Conservation (phyloP, 2,113 vertebrate genomes). For the Hydrolagus affinis region DNA sequence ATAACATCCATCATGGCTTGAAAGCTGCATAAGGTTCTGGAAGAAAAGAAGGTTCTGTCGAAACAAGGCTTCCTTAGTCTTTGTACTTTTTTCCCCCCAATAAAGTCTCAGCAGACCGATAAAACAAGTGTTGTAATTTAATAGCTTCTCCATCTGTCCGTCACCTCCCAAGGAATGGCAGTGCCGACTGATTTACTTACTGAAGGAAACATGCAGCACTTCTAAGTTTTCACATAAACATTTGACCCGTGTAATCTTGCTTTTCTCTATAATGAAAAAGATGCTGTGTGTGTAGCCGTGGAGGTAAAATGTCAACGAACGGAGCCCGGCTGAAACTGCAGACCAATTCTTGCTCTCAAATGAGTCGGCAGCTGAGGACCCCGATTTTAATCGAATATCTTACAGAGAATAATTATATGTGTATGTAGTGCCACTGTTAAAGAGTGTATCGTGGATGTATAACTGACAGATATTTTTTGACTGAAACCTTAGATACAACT, state of each 20-base stretch:
- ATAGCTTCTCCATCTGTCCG: slow-evolving; percentile 30
- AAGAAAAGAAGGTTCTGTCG: neutral
- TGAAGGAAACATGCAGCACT: slow-evolving; percentile 30
- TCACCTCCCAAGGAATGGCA: slow-evolving; percentile 27
- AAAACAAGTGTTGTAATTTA: slow-evolving; percentile 17
- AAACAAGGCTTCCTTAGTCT: slow-evolving; percentile 14
- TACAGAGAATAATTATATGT: neutral
- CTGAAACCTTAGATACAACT: neutral
- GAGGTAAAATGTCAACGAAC: slow-evolving; percentile 6
- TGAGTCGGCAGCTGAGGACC: neutral
- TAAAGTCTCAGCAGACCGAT: slow-evolving; percentile 24
- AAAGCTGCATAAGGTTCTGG: neutral
- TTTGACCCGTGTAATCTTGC: slow-evolving; percentile 26
- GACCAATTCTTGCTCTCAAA: neutral
- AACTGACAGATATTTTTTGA: neutral
- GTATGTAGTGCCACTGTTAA: neutral
- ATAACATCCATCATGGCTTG: neutral
- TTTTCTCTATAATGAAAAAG: slow-evolving; percentile 14
- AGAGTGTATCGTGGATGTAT: neutral
- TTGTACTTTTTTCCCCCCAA: slow-evolving; percentile 5
- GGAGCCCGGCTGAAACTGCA: neutral
- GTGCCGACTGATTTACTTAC: slow-evolving; percentile 28
- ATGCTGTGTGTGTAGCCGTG: neutral
- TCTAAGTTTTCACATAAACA: slow-evolving; percentile 32
- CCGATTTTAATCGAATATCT: too few species aligned